Base-by-base conservation (phyloP, 2,797 vertebrate species). In the Lates japonicus region DNA sequence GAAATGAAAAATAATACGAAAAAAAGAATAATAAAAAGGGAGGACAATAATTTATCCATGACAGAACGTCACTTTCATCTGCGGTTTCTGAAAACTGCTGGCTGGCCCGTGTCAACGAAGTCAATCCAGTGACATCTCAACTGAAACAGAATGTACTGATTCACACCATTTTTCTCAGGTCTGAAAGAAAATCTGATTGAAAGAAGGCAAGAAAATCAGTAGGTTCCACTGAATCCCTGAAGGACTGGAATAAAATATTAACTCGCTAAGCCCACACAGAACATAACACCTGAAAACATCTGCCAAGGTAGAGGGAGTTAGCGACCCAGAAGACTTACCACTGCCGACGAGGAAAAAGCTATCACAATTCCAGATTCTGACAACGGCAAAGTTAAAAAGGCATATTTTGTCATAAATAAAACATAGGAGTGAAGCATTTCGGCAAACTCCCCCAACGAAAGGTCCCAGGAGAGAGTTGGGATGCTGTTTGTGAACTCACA, bases 371-470 rank as follows among this genome's bases (percentile, higher is more conserved):
- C 33, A 85, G 75, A 91, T 87, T 91, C 91, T 90, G 90, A 92
- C 90, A 92, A 91, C 85, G 80, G 85, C 81, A 17, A 81, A 91
- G 89, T 92, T 93, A 91, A 93, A 94, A 93, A 90, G 92, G 90
- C 92, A 87, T 90, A 91, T 95, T 95, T 94, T 85, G 90, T 92
- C 93, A 95, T 95, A 93, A 95, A 95, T 95, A 95, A 95, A 94
- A 94, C 92, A 95, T 95, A 91, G 89, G 91, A 92, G 89, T 92
- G 88, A 91, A 92, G 90, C 90, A 92, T 91, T 92, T 93, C 83
- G 66, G 80, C 90, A 92, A 90, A 90, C 87, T 93, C 93, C 93
- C 92, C 81, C 87, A 92, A 88, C 85, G 82, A 85, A 73, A 71
- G 69, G 78, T 94, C 94, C 93, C 93, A 77, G 39, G 93, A 90